phyloP scores from a whole-genome alignment of 2,797 vertebrate species.

The Lates japonicus region DNA sequence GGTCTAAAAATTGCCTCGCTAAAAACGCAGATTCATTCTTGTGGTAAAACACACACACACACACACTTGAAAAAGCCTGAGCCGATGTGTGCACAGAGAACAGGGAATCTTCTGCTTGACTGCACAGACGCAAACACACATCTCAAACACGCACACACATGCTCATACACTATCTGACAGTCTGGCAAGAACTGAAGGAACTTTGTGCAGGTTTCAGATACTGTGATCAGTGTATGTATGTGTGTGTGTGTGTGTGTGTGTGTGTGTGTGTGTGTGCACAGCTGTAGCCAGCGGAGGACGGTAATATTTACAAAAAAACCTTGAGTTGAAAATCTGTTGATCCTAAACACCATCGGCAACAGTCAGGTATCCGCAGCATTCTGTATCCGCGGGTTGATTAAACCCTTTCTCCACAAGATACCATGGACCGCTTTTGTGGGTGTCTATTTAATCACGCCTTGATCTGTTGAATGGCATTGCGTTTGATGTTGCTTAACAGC shows the following conservation, averaged over 20 bases:
- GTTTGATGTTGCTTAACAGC: constrained; percentile 80
- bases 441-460: constrained; percentile 81
- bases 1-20: constrained; percentile 53
- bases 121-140: constrained; percentile 50
- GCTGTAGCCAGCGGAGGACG: constrained; percentile 11
- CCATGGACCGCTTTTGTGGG: constrained; percentile 72
- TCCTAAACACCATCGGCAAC: constrained; percentile 59
- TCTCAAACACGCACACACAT: constrained; percentile 5
- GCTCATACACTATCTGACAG: constrained; percentile 23
- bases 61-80: constrained; percentile 26
- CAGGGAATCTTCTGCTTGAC: constrained; percentile 60
- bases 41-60: constrained; percentile 29
- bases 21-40: constrained; percentile 62
- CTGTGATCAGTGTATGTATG: constrained; percentile 1
- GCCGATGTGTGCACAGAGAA: constrained; percentile 49
- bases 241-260: constrained; percentile 12
- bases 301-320: constrained; percentile 35
- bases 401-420: constrained; percentile 64
- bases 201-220: constrained; percentile 38
- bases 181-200: constrained; percentile 28
- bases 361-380: constrained; percentile 63
- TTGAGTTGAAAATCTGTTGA: constrained; percentile 52
- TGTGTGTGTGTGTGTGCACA: constrained; percentile 3
- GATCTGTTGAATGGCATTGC: constrained; percentile 78
- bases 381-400: constrained; percentile 68